Conservation (phyloP, 2,797 vertebrate species). For the Paguma larvata region DNA sequence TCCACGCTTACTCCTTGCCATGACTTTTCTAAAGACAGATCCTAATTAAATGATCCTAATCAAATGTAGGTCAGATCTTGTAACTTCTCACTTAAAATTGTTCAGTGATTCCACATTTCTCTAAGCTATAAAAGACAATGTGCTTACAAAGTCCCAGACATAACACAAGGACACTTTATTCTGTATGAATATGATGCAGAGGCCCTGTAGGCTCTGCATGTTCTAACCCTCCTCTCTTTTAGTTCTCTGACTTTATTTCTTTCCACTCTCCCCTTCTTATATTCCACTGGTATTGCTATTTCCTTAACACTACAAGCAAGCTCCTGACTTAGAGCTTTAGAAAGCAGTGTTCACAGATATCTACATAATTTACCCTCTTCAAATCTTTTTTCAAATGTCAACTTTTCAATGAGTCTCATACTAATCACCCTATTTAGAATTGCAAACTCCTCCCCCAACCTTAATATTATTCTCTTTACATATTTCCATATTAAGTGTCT, state of each 20-base stretch:
- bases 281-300: not conserved
- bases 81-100: not conserved
- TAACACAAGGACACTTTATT: not conserved
- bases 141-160: not conserved
- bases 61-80: not conserved
- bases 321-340: not conserved
- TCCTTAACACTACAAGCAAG: not conserved
- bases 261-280: not conserved
- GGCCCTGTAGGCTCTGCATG: not conserved
- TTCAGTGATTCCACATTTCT: not conserved
- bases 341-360: not conserved
- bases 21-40: not conserved
- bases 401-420: not conserved
- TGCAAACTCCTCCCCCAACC: not conserved
- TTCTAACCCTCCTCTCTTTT: not conserved
- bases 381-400: not conserved
- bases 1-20: not conserved
- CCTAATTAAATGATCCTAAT: not conserved
- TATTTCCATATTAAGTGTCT: not conserved
- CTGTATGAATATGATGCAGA: not conserved
- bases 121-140: not conserved
- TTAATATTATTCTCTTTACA: not conserved
- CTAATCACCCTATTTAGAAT: not conserved
- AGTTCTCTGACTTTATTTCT: not conserved
- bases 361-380: not conserved